These are phyloP conservation scores for Didymodactylos carnosus DNA, from an alignment of 2,888 invertebrate genomes.

Conservation along the genomic window DNA sequence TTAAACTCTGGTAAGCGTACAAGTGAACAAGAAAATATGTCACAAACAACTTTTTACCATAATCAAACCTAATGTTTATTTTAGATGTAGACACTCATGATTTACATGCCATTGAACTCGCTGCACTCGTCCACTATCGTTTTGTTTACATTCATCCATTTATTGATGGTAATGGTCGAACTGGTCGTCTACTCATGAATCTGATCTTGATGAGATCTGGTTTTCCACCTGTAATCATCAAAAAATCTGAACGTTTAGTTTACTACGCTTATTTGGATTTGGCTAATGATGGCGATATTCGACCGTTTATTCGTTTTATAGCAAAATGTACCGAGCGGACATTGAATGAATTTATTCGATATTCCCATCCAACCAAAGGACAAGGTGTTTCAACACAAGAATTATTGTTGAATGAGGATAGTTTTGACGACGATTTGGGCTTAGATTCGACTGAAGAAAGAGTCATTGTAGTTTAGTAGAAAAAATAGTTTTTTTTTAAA, in stretches of 20 bases:
- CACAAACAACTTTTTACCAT: too few relatives aligned
- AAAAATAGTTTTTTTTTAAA: too few relatives aligned
- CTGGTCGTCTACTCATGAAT: slow-evolving; percentile 83
- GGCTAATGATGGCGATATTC: slow-evolving; percentile 77
- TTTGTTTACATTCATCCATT: slow-evolving; percentile 91
- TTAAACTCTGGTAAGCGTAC: slow-evolving; percentile 61
- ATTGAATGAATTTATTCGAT: slow-evolving; percentile 2
- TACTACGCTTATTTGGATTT: slow-evolving; percentile 65
- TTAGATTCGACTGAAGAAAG: background rate
- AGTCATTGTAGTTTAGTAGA: background rate
- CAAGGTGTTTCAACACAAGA: background rate
- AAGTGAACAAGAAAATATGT: too few relatives aligned
- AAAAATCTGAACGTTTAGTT: slow-evolving; percentile 52
- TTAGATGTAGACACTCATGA: slow-evolving; percentile 36
- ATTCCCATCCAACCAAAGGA: background rate
- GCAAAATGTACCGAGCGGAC: slow-evolving; percentile 46
- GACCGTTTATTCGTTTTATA: slow-evolving; percentile 86
- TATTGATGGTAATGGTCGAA: slow-evolving; percentile 83
- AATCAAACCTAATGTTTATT: too few relatives aligned
- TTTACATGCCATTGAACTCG: slow-evolving; percentile 75
- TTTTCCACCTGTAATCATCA: slow-evolving; percentile 80
- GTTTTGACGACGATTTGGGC: background rate
- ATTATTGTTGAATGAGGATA: background rate
- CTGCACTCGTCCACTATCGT: slow-evolving; percentile 86
- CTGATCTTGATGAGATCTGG: slow-evolving; percentile 72